A percentile compares a stretch with the other conserved stretches of the same genome.
phyloP scores from a whole-genome alignment of 2,888 invertebrate genomes.

The Drosophila testacea region DNA sequence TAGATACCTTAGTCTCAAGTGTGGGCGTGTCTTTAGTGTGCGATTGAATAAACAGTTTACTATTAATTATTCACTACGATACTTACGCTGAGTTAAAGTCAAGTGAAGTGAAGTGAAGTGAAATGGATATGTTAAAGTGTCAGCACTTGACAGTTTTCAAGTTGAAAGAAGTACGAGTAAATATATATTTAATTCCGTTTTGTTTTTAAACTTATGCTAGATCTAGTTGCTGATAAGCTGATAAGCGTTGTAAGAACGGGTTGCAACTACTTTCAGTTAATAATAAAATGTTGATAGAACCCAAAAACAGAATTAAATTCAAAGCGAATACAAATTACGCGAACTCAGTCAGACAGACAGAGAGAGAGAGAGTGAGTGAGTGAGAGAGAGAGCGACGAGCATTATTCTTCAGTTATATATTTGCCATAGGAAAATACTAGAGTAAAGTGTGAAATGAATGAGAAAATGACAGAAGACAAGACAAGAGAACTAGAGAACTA shows the following conservation, averaged over 20 bases:
- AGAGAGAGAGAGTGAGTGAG: not conserved
- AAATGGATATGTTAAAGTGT: conserved; percentile 10
- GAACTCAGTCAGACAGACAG: conserved; percentile 2
- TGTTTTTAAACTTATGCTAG: not conserved
- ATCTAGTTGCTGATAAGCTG: conserved; percentile 6
- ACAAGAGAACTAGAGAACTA: conserved; percentile 6
- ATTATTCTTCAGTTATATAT: conserved; percentile 9
- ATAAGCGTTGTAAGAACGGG: conserved; percentile 15
- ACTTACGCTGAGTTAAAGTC: conserved; percentile 43
- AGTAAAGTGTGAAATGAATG: conserved; percentile 47
- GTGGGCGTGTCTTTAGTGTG: conserved; percentile 26
- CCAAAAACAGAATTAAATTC: conserved; percentile 10
- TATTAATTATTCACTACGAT: conserved; percentile 53
- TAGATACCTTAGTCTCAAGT: conserved; percentile 11
- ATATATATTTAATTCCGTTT: not conserved
- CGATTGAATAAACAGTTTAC: conserved; percentile 32
- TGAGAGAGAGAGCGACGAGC: conserved; percentile 7
- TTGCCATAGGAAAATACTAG: conserved; percentile 40
- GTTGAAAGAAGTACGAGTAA: not conserved
- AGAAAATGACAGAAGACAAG: conserved; percentile 20
- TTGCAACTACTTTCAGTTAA: conserved; percentile 38
- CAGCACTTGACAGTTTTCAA: conserved; percentile 10
- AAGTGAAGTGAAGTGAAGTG: not conserved
- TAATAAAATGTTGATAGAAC: conserved; percentile 20
- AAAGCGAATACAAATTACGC: conserved; percentile 18